Evolutionary conservation across 37 sponge, comb jelly and placozoan genomes (phyloP).

Genomic region (Halichondria panicea): DNA sequence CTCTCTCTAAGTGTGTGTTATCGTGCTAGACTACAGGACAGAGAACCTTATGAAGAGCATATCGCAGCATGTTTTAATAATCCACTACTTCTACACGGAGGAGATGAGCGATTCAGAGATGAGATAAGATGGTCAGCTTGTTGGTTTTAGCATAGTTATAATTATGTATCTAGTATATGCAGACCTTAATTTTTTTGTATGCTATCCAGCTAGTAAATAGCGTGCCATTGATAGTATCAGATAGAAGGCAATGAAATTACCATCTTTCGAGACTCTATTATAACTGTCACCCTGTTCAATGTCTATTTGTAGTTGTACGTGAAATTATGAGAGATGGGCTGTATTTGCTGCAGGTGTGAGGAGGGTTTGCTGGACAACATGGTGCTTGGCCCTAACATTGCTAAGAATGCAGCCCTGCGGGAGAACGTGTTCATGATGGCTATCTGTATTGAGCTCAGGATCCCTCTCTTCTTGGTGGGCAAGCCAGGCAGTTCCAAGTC

Average conservation of each 20-base stretch:
- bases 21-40: slow-evolving; percentile 76
- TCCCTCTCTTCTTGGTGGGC: slow-evolving; percentile 90
- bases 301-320: neutral
- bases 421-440: slow-evolving; percentile 98
- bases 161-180: too few species aligned
- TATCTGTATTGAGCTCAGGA: slow-evolving; percentile 87
- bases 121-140: slow-evolving; percentile 53
- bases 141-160: neutral
- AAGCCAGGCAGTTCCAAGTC: slow-evolving; percentile 96
- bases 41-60: slow-evolving; percentile 54
- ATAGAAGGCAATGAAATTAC: too few species aligned
- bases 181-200: too few species aligned
- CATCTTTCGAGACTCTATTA: too few species aligned
- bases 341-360: slow-evolving; percentile 64
- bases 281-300: neutral
- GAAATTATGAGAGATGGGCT: neutral
- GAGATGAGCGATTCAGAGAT: slow-evolving; percentile 49
- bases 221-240: too few species aligned
- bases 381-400: slow-evolving; percentile 78
- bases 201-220: too few species aligned
- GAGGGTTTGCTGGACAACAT: slow-evolving; percentile 76
- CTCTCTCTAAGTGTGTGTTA: slow-evolving; percentile 74
- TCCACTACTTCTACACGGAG: slow-evolving; percentile 46
- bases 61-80: slow-evolving; percentile 25
- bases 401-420: slow-evolving; percentile 81